Evolutionary conservation across 2,888 invertebrate genomes (phyloP), one percentile per base, ranked within the genome.

Genomic region (Danaus chrysippus): DNA sequence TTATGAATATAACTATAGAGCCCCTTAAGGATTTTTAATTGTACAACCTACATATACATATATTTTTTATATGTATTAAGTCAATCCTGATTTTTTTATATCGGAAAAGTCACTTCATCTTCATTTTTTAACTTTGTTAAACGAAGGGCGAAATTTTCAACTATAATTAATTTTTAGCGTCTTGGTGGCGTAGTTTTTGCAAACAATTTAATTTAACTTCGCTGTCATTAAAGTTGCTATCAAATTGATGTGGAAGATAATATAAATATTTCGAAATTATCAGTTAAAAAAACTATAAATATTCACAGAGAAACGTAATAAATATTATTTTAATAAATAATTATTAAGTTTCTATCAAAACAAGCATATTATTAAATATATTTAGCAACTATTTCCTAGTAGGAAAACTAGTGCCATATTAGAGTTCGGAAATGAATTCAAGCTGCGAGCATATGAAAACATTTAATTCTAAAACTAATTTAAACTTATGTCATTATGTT

Each of bases 141-240:
- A 64, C 44, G 63, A 68, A 63, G 62, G 59, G 59, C 55, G 59
- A 60, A n/a, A 63, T 66, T 68, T 66, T 66, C 62, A 66, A 64
- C 66, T 68, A 66, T 68, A 68, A 68, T 68, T 68, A 68, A 64
- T 68, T 68, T 68, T 61, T 62, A 64, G 64, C 62, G 56, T 56
- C 58, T 58, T 46, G 55, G 58, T 43, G 42, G 66, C 60, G 60
- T 54, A 58, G 62, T 44, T 61, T 44, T 58, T 46, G 61, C 53
- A 53, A 64, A 56, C 46, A 57, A 46, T 46, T 46, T 46, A 13
- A n/a, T 46, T 46, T 5, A 46, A 46, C 15, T 15, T 9, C 13
- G 13, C 15, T 13, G 15, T 13, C 15, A 46, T 46, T 46, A 46
- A 46, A 46, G 15, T 13, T 46, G 15, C 5, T 5, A 46, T 46